Conservation (phyloP, 2,797 vertebrate species). For the Sebastolobus altivelis region DNA sequence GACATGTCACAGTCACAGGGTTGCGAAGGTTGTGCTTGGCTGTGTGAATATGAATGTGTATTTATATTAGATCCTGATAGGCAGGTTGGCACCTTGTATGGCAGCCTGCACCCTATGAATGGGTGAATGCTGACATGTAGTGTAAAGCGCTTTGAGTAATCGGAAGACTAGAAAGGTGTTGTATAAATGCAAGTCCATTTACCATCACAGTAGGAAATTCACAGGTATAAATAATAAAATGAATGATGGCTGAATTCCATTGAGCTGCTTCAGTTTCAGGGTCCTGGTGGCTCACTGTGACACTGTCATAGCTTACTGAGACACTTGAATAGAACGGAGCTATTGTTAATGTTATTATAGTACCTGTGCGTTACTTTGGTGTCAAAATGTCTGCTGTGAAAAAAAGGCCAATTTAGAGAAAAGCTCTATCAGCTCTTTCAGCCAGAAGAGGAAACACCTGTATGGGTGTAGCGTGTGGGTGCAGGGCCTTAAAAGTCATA, state of each 20-base stretch:
- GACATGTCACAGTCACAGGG: no score
- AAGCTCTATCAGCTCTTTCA: constrained; percentile 1
- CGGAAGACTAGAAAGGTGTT: no score
- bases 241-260: background rate
- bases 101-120: no score
- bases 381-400: background rate
- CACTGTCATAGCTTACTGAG: background rate
- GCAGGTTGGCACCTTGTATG: no score
- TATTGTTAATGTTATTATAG: background rate
- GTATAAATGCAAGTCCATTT: no score
- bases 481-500: background rate
- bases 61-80: no score
- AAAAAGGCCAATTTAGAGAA: background rate
- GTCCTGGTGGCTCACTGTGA: background rate
- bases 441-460: background rate
- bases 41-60: no score
- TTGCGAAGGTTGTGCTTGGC: no score
- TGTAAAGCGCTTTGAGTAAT: no score
- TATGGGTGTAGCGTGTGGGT: background rate
- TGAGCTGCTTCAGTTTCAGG: background rate
- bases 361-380: background rate
- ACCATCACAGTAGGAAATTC: background rate
- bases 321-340: background rate
- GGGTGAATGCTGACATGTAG: no score
- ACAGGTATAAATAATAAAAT: background rate